Evolutionary conservation across 2,797 vertebrate species (phyloP).

Genomic region (Mormyrus proboscirostris): DNA sequence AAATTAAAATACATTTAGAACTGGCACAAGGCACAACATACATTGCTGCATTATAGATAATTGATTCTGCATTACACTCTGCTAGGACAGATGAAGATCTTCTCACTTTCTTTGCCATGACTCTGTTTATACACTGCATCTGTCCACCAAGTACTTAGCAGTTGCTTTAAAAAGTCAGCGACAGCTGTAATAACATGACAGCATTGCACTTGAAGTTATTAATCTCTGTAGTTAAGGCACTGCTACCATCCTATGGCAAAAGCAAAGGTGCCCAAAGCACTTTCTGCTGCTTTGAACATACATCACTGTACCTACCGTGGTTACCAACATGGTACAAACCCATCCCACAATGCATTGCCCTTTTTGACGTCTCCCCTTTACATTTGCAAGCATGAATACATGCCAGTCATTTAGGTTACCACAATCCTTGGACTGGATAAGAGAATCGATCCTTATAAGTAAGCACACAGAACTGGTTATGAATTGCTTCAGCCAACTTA

Average conservation of each 20-base stretch:
- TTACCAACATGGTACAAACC: background rate
- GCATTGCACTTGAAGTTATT: background rate
- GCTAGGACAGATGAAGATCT: background rate
- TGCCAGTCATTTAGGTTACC: background rate
- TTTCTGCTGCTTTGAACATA: background rate
- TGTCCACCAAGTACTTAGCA: background rate
- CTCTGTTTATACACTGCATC: background rate
- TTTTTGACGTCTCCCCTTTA: background rate
- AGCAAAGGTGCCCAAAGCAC: background rate
- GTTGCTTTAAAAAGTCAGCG: background rate
- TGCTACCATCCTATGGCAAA: background rate
- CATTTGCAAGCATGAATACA: background rate
- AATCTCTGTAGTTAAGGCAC: background rate
- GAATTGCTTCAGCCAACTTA: background rate
- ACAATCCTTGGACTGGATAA: background rate
- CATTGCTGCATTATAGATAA: background rate
- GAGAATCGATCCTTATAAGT: background rate
- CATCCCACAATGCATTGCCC: background rate
- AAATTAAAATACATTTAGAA: background rate
- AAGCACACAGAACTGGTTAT: background rate
- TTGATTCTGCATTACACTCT: background rate
- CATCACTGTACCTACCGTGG: background rate
- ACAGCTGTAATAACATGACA: constrained; percentile 3
- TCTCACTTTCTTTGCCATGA: background rate
- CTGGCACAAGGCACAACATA: background rate